Percentiles rank a stretch among this genome's conserved stretches.
Conservation (phyloP, 2,888 invertebrate species). For the Temnothorax unifasciatus region DNA sequence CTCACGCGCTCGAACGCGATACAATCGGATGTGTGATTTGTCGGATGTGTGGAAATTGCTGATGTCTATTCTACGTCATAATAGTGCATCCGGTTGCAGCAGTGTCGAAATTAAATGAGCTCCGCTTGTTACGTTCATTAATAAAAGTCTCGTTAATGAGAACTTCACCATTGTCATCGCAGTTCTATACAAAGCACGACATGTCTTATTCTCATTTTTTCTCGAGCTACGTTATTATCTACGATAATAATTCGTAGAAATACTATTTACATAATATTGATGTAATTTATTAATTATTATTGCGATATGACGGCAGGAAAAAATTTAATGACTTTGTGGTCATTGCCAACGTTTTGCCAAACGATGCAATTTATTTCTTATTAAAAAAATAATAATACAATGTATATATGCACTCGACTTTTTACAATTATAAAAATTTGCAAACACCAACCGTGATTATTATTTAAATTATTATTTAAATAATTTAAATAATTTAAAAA, state of each 20-base stretch:
- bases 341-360: not conserved
- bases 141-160: conserved; percentile 68
- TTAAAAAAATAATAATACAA: not conserved
- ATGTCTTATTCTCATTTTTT: conserved; percentile 15
- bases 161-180: conserved; percentile 64
- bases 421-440: not conserved
- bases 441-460: not conserved
- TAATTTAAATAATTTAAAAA: not conserved
- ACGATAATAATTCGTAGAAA: not conserved
- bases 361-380: not conserved
- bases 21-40: conserved; percentile 58
- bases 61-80: conserved; percentile 49
- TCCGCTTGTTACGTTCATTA: conserved; percentile 72
- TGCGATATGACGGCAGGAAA: not conserved
- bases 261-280: not conserved
- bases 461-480: no score
- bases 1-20: conserved; percentile 39
- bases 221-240: not conserved
- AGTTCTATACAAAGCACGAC: conserved; percentile 24
- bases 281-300: conserved; percentile 11
- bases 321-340: not conserved
- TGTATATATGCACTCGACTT: not conserved
- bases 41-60: conserved; percentile 57
- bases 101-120: conserved; percentile 71
- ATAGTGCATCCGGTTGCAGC: conserved; percentile 66